Evolutionary conservation across 2,113 vertebrate species (phyloP).

Genomic region (Todiramphus chloris): DNA sequence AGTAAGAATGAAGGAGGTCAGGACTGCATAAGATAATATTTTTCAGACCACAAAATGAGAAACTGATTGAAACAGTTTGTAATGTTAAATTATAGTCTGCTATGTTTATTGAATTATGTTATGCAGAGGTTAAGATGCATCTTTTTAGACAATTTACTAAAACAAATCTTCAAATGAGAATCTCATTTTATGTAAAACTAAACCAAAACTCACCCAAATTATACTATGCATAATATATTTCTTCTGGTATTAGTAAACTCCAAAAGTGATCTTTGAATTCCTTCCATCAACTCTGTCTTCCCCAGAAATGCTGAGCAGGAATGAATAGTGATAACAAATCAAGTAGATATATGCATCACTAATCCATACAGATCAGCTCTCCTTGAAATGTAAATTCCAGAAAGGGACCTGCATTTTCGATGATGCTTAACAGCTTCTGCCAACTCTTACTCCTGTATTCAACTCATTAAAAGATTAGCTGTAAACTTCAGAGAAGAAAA

Average conservation of each 20-base stretch:
- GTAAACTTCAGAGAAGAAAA: slow-evolving; percentile 26
- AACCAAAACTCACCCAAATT: neutral
- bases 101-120: neutral
- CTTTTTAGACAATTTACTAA: neutral
- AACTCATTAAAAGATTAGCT: slow-evolving; percentile 39
- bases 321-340: neutral
- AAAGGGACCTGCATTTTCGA: slow-evolving; percentile 2
- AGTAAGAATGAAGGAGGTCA: neutral
- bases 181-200: neutral
- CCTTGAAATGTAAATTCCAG: slow-evolving; percentile 46
- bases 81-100: neutral
- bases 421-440: neutral
- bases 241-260: neutral
- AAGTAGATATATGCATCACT: neutral
- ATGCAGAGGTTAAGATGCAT: neutral
- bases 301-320: neutral
- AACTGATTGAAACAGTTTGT: neutral
- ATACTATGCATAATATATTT: neutral
- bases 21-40: neutral
- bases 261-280: neutral
- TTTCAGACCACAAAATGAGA: neutral
- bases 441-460: neutral
- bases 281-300: neutral
- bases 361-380: slow-evolving; percentile 31
- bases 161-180: neutral